Percentiles rank a stretch among this genome's conserved stretches.
Evolutionary conservation across 2,888 invertebrate genomes (phyloP).

Genomic region (Empis livida): DNA sequence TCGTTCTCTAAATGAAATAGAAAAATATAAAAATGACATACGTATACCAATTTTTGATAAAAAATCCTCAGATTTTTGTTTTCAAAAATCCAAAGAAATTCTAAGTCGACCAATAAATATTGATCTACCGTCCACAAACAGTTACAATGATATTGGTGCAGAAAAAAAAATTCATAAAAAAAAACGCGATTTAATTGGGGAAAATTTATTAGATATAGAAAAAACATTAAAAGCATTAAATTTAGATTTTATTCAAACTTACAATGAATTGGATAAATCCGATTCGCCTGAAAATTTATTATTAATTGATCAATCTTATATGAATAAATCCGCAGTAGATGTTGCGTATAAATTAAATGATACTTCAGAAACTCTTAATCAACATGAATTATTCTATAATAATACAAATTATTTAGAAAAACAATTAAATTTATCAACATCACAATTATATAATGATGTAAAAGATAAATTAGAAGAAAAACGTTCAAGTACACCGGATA

Average conservation of each 20-base stretch:
- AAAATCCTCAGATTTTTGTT: constrained; percentile 60
- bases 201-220: constrained; percentile 35
- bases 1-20: constrained; percentile 41
- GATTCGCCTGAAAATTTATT: constrained; percentile 36
- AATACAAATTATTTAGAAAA: neutral
- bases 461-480: constrained; percentile 30
- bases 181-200: constrained; percentile 27
- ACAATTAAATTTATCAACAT: neutral
- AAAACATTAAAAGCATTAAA: constrained; percentile 35
- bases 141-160: neutral
- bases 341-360: neutral
- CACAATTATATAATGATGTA: constrained; percentile 14
- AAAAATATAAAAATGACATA: constrained; percentile 34
- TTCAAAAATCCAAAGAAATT: constrained; percentile 56
- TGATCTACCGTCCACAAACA: constrained; percentile 18
- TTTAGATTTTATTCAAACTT: constrained; percentile 36
- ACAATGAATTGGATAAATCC: constrained; percentile 35
- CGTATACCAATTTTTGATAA: constrained; percentile 57
- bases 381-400: neutral
- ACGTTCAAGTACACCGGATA: constrained; percentile 35
- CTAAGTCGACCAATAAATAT: constrained; percentile 43
- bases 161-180: neutral
- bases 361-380: neutral
- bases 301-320: constrained; percentile 22
- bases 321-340: neutral